Evolutionary conservation across 2,888 invertebrate genomes (phyloP).

Genomic region (Crematogaster levior): DNA sequence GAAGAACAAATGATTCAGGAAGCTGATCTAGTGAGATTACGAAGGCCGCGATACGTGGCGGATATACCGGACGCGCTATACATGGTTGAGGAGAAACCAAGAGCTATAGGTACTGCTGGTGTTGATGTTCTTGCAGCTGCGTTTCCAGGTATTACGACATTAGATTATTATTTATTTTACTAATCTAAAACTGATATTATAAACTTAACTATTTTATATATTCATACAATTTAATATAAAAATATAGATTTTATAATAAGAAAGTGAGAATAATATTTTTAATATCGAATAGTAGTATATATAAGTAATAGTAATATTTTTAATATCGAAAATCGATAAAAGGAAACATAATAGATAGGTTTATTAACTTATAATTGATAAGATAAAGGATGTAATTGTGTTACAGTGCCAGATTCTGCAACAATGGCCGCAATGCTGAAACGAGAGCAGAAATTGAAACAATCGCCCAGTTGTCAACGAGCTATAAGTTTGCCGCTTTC

Average conservation of each 20-base stretch:
- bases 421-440: slow-evolving; percentile 93
- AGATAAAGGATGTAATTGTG: background rate
- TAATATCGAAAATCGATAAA: background rate
- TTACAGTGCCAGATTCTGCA: slow-evolving; percentile 91
- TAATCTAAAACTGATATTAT: background rate
- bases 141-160: slow-evolving; percentile 86
- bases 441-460: slow-evolving; percentile 93
- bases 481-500: slow-evolving; percentile 92
- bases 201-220: background rate
- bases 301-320: slow-evolving; percentile 5
- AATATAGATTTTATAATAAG: background rate
- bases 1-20: slow-evolving; percentile 94
- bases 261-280: too few relatives aligned
- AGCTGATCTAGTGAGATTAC: slow-evolving; percentile 90
- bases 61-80: slow-evolving; percentile 97
- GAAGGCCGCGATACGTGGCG: slow-evolving; percentile 91
- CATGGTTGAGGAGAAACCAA: slow-evolving; percentile 91
- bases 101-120: slow-evolving; percentile 86
- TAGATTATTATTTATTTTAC: background rate
- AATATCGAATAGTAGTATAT: too few relatives aligned
- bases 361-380: slow-evolving; percentile 7
- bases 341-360: background rate
- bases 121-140: slow-evolving; percentile 89
- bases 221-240: background rate
- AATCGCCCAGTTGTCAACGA: slow-evolving; percentile 92